phyloP scores from a whole-genome alignment of 2,797 vertebrate genomes.

The Paramormyrops hopkinsi region DNA sequence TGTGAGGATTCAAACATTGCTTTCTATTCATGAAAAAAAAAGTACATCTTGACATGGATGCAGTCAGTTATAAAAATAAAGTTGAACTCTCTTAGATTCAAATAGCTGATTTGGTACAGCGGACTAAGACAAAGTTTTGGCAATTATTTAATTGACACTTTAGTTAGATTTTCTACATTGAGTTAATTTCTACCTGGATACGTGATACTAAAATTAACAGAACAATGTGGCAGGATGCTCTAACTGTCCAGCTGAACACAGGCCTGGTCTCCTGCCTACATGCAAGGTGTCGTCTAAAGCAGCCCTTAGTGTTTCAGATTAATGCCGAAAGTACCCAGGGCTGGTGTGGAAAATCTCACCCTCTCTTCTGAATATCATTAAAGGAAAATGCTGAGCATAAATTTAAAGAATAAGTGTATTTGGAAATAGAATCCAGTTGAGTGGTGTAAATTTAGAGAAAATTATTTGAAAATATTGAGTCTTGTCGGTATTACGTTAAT shows the following conservation, averaged over 20 bases:
- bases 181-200: constrained; percentile 1
- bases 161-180: background rate
- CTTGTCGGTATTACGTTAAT: background rate
- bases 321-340: background rate
- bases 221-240: background rate
- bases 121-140: background rate
- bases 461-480: background rate
- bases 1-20: background rate
- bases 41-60: background rate
- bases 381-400: background rate
- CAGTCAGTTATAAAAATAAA: background rate
- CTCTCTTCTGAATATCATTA: background rate
- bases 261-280: background rate
- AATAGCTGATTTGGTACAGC: background rate
- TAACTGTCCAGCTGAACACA: background rate
- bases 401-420: background rate
- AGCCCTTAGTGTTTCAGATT: background rate
- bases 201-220: background rate
- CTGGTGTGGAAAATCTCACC: background rate
- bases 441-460: background rate
- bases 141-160: background rate
- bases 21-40: background rate
- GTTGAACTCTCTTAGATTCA: background rate
- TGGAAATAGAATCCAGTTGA: background rate
- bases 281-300: background rate